Percentiles rank a stretch among this genome's conserved stretches.
phyloP scores from a whole-genome alignment of 2,888 invertebrate genomes.

The Euproctis similis region DNA sequence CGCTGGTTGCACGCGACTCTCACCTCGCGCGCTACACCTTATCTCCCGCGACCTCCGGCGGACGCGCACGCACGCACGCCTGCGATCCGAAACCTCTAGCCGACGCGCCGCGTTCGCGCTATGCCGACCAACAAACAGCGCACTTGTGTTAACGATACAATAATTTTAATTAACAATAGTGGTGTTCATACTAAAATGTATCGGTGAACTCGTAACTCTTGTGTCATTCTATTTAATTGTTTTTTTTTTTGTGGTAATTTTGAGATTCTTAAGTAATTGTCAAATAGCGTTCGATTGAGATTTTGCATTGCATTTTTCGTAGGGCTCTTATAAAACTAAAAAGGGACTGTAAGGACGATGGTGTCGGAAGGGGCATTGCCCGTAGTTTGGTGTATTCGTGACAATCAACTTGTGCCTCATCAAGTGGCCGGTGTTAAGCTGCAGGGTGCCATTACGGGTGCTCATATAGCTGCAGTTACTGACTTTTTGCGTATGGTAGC shows the following conservation, averaged over 20 bases:
- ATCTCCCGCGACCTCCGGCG: constrained; percentile 75
- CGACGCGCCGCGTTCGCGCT: constrained; percentile 53
- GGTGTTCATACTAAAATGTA: constrained; percentile 52
- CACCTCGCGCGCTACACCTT: constrained; percentile 71
- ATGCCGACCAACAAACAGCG: constrained; percentile 56
- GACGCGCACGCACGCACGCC: constrained; percentile 67
- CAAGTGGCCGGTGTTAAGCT: constrained; percentile 80
- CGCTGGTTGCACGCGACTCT: constrained; percentile 72
- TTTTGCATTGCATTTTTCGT: too few relatives aligned
- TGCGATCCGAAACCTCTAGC: constrained; percentile 32
- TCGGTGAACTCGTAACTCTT: constrained; percentile 39
- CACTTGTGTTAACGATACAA: constrained; percentile 50
- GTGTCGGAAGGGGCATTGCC: constrained; percentile 77
- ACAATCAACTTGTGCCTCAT: constrained; percentile 80
- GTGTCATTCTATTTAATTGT: too few relatives aligned
- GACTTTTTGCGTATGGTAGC: constrained; percentile 80
- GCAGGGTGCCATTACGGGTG: constrained; percentile 79
- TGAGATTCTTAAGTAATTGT: too few relatives aligned
- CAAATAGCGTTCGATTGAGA: too few relatives aligned
- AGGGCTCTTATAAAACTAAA: too few relatives aligned
- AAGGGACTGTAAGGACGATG: constrained; percentile 62
- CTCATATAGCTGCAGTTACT: constrained; percentile 79
- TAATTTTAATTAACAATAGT: constrained; percentile 49
- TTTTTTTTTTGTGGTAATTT: constrained; percentile 11
- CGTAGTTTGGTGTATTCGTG: constrained; percentile 81